phyloP scores from a whole-genome alignment of 2,797 vertebrate genomes.

The Anolis apletophallus region DNA sequence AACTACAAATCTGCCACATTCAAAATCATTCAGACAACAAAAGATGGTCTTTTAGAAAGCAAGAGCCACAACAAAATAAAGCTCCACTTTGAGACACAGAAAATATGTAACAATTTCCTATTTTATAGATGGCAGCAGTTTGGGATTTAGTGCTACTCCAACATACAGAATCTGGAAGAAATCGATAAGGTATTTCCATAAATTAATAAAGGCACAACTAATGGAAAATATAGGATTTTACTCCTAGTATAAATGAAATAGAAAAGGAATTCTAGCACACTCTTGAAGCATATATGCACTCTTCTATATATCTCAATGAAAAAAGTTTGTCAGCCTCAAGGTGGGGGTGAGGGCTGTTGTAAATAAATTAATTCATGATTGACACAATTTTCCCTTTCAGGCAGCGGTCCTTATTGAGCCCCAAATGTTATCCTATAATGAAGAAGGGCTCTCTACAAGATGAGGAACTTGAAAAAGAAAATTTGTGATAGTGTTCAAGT shows the following conservation, averaged over 20 bases:
- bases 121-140: background rate
- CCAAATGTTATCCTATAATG: no score
- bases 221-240: background rate
- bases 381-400: background rate
- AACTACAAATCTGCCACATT: background rate
- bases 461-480: background rate
- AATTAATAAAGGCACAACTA: background rate
- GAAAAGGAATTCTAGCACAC: background rate
- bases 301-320: background rate
- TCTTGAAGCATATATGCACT: background rate
- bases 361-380: background rate
- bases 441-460: background rate
- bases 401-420: background rate
- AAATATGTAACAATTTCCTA: background rate
- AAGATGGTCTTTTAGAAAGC: background rate
- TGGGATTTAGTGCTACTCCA: background rate
- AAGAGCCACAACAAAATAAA: background rate
- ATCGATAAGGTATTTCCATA: background rate
- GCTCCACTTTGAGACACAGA: background rate
- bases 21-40: background rate
- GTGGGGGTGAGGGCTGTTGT: background rate
- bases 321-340: background rate
- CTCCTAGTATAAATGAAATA: background rate
- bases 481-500: background rate
- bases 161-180: background rate